These are phyloP conservation scores for Pelecanus crispus DNA, from an alignment of 2,113 vertebrate genomes.

Conservation along the genomic window DNA sequence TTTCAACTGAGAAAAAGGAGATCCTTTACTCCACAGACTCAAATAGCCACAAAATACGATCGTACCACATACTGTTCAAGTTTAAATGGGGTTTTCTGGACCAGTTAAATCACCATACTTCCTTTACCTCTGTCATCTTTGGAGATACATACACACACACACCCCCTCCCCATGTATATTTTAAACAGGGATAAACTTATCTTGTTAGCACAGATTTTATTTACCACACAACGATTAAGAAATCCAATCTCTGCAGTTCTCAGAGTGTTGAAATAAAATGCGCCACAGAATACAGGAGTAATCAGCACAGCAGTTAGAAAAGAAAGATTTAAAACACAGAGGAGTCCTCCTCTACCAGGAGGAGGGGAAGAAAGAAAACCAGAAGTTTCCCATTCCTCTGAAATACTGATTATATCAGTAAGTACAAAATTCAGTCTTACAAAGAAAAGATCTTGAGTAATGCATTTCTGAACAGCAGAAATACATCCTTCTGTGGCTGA, in stretches of 20 bases:
- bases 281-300: neutral
- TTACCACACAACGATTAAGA: neutral
- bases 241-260: neutral
- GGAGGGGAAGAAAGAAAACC: neutral
- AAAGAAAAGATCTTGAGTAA: neutral
- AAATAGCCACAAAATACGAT: neutral
- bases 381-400: neutral
- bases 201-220: neutral
- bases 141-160: neutral
- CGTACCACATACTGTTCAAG: neutral
- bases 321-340: neutral
- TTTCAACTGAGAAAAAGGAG: neutral
- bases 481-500: fast-evolving
- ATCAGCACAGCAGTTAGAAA: neutral
- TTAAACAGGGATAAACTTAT: neutral
- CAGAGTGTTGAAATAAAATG: neutral
- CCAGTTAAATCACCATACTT: neutral
- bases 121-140: neutral
- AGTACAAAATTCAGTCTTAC: neutral
- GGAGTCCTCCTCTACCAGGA: neutral
- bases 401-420: neutral
- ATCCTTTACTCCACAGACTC: neutral
- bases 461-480: neutral
- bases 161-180: neutral
- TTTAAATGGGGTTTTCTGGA: neutral